Evolutionary conservation across 2,888 invertebrate genomes (phyloP).

Genomic region (Xanthia togata): DNA sequence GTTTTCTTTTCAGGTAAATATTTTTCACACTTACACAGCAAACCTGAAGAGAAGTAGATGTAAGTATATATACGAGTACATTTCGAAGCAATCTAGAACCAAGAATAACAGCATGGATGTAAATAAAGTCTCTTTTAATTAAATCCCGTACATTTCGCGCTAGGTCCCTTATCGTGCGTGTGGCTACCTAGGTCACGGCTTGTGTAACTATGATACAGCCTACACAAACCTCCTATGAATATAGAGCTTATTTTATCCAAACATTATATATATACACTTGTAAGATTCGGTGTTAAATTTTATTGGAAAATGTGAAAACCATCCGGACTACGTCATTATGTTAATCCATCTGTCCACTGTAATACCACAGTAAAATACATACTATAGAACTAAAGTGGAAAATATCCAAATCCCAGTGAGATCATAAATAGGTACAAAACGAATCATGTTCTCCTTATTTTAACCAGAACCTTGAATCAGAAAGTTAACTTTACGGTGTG

Average conservation of each 20-base stretch:
- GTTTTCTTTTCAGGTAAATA: constrained; percentile 39
- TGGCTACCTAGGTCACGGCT: constrained; percentile 12
- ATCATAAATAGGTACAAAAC: neutral
- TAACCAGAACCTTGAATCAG: neutral
- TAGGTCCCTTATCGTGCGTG: neutral
- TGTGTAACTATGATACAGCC: neutral
- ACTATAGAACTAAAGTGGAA: neutral
- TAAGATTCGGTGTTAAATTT: no score
- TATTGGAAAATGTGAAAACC: neutral
- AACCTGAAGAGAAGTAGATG: neutral
- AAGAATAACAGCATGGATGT: neutral
- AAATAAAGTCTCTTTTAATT: constrained; percentile 34
- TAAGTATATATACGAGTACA: constrained; percentile 18
- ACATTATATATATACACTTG: neutral
- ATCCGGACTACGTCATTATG: neutral
- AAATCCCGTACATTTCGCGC: neutral
- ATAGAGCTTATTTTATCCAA: constrained; percentile 37
- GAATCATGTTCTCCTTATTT: neutral
- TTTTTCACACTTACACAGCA: neutral
- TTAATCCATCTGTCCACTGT: no score
- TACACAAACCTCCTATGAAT: constrained; percentile 12
- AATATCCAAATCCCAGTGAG: neutral
- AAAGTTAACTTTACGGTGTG: neutral
- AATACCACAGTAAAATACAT: neutral
- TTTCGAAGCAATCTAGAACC: constrained; percentile 3